Conservation (phyloP, 2,113 vertebrate genomes). For the Ranitomeya variabilis region DNA sequence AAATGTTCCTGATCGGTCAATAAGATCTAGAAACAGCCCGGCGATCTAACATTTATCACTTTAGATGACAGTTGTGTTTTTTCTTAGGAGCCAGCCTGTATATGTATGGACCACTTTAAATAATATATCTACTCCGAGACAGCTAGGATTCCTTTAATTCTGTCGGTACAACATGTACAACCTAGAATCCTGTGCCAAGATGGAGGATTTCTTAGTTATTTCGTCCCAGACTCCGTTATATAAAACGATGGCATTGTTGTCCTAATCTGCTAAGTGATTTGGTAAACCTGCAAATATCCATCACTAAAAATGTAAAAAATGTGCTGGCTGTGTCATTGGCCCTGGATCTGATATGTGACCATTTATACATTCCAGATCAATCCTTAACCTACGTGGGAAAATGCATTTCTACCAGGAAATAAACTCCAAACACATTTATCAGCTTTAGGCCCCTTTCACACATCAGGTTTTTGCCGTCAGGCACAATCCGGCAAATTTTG, state of each 20-base stretch:
- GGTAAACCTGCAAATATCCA: constrained; percentile 43
- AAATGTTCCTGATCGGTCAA: too few species aligned
- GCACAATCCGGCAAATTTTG: too few species aligned
- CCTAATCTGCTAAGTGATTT: constrained; percentile 41
- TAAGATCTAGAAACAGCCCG: too few species aligned
- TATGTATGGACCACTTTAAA: background rate
- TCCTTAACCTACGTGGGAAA: constrained; percentile 59
- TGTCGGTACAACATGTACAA: background rate
- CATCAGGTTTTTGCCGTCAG: too few species aligned
- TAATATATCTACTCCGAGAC: background rate
- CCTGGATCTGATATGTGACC: constrained; percentile 23
- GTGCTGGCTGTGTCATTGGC: constrained; percentile 55
- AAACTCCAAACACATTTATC: background rate
- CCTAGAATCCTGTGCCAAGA: background rate
- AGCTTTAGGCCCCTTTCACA: background rate
- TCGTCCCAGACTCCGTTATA: constrained; percentile 35
- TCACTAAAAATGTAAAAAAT: constrained; percentile 58
- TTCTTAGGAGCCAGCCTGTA: background rate
- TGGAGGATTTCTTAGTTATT: constrained; percentile 23
- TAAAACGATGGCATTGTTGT: constrained; percentile 59
- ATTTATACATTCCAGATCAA: constrained; percentile 59
- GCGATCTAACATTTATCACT: background rate
- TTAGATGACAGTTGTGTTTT: background rate
- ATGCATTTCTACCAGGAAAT: background rate
- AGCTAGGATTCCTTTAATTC: background rate